Conservation (phyloP, 2,113 vertebrate species). For the Cochlearius cochlearius region DNA sequence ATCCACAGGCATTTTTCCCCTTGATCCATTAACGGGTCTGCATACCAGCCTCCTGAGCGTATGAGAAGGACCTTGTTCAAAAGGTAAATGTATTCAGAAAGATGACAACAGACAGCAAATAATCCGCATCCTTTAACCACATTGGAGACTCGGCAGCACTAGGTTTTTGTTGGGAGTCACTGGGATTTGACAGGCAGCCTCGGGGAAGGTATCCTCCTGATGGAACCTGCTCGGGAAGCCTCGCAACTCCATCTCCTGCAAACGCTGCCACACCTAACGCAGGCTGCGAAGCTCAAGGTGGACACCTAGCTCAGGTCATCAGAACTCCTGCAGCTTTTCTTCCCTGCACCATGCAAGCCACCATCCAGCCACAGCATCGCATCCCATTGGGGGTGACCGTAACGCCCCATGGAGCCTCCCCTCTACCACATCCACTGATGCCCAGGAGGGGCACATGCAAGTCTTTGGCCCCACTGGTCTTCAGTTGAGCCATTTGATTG, state of each 20-base stretch:
- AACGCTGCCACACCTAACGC: neutral
- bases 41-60: slow-evolving; percentile 47
- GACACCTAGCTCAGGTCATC: slow-evolving; percentile 40
- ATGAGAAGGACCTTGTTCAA: slow-evolving; percentile 60
- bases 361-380: neutral
- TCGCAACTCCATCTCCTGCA: accelerated
- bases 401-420: accelerated
- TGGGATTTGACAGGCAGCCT: neutral
- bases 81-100: slow-evolving; percentile 60
- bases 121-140: neutral
- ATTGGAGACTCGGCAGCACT: neutral
- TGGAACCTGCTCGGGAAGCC: neutral
- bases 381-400: neutral
- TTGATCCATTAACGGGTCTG: slow-evolving; percentile 61
- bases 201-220: neutral
- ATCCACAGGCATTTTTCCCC: slow-evolving; percentile 64
- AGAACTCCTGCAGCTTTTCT: neutral
- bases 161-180: neutral
- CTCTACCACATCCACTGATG: neutral
- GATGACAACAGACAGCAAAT: slow-evolving; percentile 42
- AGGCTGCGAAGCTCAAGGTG: slow-evolving; percentile 21
- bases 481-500: neutral
- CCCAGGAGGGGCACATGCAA: neutral
- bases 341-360: neutral
- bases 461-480: neutral